A percentile compares a stretch with the other conserved stretches of the same genome.
These are phyloP conservation scores for Melanogrammus aeglefinus DNA, from an alignment of 2,797 vertebrate species.

Conservation along the genomic window DNA sequence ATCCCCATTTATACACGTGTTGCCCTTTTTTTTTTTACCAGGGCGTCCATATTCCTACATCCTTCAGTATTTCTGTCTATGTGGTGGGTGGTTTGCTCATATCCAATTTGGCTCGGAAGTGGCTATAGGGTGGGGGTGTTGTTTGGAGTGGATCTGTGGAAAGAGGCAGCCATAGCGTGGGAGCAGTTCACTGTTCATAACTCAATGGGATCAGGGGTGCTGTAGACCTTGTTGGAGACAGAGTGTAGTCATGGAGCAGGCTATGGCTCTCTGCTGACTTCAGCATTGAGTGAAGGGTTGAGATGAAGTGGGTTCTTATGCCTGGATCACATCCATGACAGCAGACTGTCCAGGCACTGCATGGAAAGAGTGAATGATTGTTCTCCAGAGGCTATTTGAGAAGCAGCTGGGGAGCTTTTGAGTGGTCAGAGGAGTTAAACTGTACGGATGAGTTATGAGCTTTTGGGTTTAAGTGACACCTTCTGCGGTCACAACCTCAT, in stretches of 20 bases:
- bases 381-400: background rate
- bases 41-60: constrained; percentile 22
- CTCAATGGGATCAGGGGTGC: constrained; percentile 45
- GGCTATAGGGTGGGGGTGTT: constrained; percentile 46
- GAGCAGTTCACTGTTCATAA: constrained; percentile 49
- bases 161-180: constrained; percentile 30
- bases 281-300: background rate
- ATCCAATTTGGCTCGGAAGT: constrained; percentile 52
- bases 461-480: background rate
- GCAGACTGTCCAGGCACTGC: constrained; percentile 19
- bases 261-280: constrained; percentile 27
- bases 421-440: background rate
- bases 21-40: background rate
- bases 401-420: background rate
- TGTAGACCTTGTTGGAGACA: constrained; percentile 39
- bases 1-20: background rate
- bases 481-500: background rate
- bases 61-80: constrained; percentile 18
- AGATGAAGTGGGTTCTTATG: no score
- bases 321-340: background rate
- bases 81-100: constrained; percentile 38
- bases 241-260: constrained; percentile 15
- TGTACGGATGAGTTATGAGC: background rate
- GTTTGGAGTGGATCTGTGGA: constrained; percentile 63
- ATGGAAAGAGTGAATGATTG: constrained; percentile 1